Base-by-base conservation (phyloP, 2,888 invertebrate genomes). In the Parasteatoda lunata region DNA sequence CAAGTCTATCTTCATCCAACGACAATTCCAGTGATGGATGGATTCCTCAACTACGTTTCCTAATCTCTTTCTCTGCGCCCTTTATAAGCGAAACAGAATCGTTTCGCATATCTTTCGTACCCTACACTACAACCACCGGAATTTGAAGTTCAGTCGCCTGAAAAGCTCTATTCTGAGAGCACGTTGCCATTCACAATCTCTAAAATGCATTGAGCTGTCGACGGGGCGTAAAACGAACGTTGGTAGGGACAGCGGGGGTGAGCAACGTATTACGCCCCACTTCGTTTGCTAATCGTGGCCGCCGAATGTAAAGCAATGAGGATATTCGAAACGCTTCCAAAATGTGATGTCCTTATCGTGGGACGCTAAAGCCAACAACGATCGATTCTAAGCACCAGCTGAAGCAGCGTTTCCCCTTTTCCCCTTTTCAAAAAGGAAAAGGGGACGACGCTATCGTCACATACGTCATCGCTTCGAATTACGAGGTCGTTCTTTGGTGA, bases 251-350 rank as follows among this genome's bases (percentile, higher is more conserved):
- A 54, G 59, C 4, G 59, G 59, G 59, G n/a, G 59, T 59, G 59
- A 9, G 59, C 59, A 59, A 9, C 59, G n/a, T 59, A 71, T 80
- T 72, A 72, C 79, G 79, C 79, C 72, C 59, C 72, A 80, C 79
- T 80, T 80, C 65, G 64, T 80, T 80, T 65, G 79, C 79, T 80
- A 80, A 80, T 80, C 79, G 77, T 13, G 45, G 15, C 77, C 77
- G 77, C 77, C 48, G 66, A 77, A 77, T 76, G 75, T 65, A 65
- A 76, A 65, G 75, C 75, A 48, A 76, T 77, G 77, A 66, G 77
- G 51, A 66, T 15, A 30, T 66, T 59, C 15, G n/a, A 66, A 66
- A 66, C 30, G 15, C 66, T 15, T 15, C 13, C 75, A 59, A 75
- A 75, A 59, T 65, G 64, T 47, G 11, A 48, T 47, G 66, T 65